Evolutionary conservation across 2,888 invertebrate species (phyloP), one percentile per base, ranked within the genome.

Genomic region (Brachyptera putata): DNA sequence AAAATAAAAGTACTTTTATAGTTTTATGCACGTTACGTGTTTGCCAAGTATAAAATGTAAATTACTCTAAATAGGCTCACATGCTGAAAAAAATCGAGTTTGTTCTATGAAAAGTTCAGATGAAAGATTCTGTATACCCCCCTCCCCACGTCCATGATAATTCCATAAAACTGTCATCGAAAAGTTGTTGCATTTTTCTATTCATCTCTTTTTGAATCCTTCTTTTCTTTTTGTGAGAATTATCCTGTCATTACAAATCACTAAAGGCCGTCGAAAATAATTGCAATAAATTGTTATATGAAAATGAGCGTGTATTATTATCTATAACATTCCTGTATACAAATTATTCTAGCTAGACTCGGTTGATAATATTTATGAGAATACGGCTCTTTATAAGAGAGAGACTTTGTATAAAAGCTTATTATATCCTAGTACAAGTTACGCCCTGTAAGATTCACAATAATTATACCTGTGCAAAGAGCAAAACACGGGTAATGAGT

Each of bases 161-260:
- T 16, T 41, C 41, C 3, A 13, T 13, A 3, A 22, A 48, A 22
- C 16, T 25, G 18, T 22, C 26, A n/a, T 25, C 25, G 24, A 24
- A 25, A n/a, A n/a, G 49, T 16, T n/a, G 18, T 30, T 43, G 21
- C 43, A 13, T 18, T 41, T 41, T 41, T 37, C 9, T 41, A 41
- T 26, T 25, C 26, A 30, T 25, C 25, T 14, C 25, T 41, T 26
- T 25, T 49, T 30, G n/a, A 26, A 41, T n/a, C n/a, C n/a, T n/a
- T n/a, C n/a, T 37, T 37, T 13, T 37, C 16, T 3, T 5, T 37
- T 37, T 37, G n/a, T 13, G 13, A 5, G 18, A 26, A 79, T 79
- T 79, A 79, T 77, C 76, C 75, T 79, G 79, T 79, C 79, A 74
- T 79, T 78, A 79, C 79, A 77, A 79, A 79, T 79, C 79, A 79